phyloP scores from a whole-genome alignment of 2,888 invertebrate genomes.

The Crioceris asparagi region DNA sequence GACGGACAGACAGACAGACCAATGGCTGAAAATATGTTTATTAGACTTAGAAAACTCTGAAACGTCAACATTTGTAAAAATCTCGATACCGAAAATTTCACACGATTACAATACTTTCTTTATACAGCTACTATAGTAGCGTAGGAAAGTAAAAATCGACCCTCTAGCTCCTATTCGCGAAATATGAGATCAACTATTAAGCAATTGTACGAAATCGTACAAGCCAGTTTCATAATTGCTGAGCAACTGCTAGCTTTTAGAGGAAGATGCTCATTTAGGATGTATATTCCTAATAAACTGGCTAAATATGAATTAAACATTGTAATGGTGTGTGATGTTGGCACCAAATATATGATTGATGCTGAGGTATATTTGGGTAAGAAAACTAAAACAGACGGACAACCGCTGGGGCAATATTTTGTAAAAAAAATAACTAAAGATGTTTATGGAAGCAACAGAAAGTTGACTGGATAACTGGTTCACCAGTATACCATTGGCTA shows the following conservation, averaged over 20 bases:
- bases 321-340: neutral
- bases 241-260: neutral
- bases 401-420: neutral
- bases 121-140: too few relatives aligned
- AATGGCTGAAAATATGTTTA: too few relatives aligned
- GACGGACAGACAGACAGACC: too few relatives aligned
- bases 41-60: too few relatives aligned
- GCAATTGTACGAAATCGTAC: neutral
- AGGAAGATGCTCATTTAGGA: neutral
- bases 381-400: neutral
- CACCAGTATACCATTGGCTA: neutral
- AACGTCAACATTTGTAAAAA: too few relatives aligned
- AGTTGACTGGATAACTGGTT: constrained; percentile 1
- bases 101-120: too few relatives aligned
- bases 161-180: too few relatives aligned
- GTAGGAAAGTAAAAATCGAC: too few relatives aligned
- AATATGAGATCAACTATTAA: too few relatives aligned
- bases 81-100: too few relatives aligned
- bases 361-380: neutral
- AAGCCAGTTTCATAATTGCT: neutral
- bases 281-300: neutral
- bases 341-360: neutral
- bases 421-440: neutral
- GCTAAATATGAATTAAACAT: neutral
- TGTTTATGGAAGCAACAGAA: neutral